phyloP scores from a whole-genome alignment of 2,888 invertebrate genomes.

The Phytoseiulus persimilis region DNA sequence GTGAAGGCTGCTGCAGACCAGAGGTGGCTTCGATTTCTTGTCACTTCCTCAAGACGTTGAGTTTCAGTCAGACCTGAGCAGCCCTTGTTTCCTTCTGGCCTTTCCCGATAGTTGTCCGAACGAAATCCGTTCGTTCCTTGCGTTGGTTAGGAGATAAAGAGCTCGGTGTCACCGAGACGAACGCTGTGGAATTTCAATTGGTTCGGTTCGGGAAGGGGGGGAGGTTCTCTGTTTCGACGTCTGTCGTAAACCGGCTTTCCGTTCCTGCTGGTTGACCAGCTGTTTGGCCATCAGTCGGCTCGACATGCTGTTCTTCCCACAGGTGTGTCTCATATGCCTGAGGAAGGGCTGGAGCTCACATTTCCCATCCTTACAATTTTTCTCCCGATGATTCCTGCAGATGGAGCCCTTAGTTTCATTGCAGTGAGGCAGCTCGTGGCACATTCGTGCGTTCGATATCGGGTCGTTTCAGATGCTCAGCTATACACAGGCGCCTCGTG shows the following conservation, averaged over 20 bases:
- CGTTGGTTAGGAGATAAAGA: too few relatives aligned
- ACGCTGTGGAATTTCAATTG: slow-evolving; percentile 5
- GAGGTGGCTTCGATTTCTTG: too few relatives aligned
- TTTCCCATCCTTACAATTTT: too few relatives aligned
- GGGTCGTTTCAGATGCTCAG: too few relatives aligned
- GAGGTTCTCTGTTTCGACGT: not conserved
- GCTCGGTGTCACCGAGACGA: too few relatives aligned
- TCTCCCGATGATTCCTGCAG: not conserved
- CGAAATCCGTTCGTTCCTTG: not conserved
- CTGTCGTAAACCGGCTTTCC: not conserved
- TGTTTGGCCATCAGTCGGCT: not conserved
- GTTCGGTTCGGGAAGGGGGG: not conserved
- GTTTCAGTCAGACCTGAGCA: not conserved
- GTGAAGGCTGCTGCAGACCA: too few relatives aligned
- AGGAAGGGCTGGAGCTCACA: too few relatives aligned
- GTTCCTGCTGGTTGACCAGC: not conserved
- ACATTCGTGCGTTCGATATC: too few relatives aligned
- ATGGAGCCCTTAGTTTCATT: too few relatives aligned
- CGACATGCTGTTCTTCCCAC: too few relatives aligned
- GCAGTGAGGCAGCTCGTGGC: too few relatives aligned
- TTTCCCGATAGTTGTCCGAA: not conserved
- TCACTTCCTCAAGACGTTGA: not conserved
- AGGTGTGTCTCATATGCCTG: not conserved
- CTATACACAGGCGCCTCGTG: too few relatives aligned
- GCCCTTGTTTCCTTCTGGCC: not conserved